Conservation (phyloP, 2,113 vertebrate genomes). For the Cynocephalus volans region DNA sequence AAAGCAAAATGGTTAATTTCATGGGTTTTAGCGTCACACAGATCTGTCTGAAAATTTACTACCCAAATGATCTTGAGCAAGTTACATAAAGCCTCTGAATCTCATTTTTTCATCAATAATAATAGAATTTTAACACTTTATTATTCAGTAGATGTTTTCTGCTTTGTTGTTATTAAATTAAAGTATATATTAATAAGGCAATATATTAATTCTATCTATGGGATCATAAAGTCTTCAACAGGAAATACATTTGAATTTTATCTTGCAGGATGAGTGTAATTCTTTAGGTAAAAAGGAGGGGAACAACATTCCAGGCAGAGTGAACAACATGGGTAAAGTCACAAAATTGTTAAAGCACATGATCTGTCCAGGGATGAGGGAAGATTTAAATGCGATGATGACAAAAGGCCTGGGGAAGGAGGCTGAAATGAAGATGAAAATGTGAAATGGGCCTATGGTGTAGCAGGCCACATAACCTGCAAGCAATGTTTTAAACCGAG, state of each 20-base stretch:
- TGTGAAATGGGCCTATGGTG: not conserved
- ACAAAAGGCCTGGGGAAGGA: not conserved
- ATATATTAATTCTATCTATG: conserved; percentile 19
- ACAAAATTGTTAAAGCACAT: not conserved
- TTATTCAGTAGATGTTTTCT: not conserved
- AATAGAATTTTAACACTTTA: not conserved
- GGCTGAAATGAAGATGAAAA: conserved; percentile 16
- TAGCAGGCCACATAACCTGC: not conserved
- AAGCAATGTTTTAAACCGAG: not conserved
- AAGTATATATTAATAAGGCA: not conserved
- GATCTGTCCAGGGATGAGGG: not conserved
- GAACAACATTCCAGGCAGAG: not conserved
- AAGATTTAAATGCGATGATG: not conserved
- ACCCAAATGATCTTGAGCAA: not conserved
- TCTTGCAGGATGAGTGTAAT: not conserved
- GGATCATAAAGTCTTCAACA: not conserved
- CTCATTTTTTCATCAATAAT: conserved; percentile 15
- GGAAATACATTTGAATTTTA: conserved; percentile 31
- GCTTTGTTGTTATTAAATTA: not conserved
- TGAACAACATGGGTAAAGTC: not conserved
- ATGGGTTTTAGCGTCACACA: not conserved
- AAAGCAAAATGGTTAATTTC: not conserved
- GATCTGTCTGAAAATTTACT: not conserved
- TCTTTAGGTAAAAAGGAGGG: not conserved
- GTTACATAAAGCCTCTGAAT: not conserved